A percentile compares a stretch with the other conserved stretches of the same genome.
Conservation (phyloP, 2,113 vertebrate genomes). For the Turnix velox region DNA sequence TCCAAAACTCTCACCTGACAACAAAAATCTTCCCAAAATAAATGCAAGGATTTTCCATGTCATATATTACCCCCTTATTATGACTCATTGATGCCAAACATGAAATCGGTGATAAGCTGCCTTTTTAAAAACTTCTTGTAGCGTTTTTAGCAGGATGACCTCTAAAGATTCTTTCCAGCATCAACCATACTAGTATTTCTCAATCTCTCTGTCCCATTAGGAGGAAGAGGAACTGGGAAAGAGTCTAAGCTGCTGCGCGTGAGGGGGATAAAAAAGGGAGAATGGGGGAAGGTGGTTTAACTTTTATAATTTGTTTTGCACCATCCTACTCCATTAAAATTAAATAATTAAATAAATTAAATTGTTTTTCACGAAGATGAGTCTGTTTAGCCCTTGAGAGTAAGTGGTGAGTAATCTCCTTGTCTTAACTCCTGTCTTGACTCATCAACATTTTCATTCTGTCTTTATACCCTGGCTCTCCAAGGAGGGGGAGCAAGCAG, state of each 20-base stretch:
- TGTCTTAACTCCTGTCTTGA: not conserved
- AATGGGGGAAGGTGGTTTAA: not conserved
- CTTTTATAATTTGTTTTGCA: not conserved
- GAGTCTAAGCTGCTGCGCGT: too few relatives aligned
- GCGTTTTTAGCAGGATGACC: not conserved
- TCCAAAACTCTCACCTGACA: fast-evolving
- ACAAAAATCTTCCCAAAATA: not conserved
- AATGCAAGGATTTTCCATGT: not conserved
- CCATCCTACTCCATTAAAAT: not conserved
- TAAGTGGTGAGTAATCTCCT: not conserved
- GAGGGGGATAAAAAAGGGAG: not conserved
- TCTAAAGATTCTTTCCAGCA: not conserved
- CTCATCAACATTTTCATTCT: not conserved
- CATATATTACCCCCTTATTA: not conserved
- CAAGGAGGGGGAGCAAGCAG: not conserved
- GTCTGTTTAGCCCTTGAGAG: not conserved
- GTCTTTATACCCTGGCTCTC: not conserved
- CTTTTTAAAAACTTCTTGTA: not conserved
- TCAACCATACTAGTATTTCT: not conserved
- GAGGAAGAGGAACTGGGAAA: not conserved
- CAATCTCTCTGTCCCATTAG: not conserved
- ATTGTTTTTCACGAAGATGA: not conserved
- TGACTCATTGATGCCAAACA: not conserved
- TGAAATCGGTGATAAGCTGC: not conserved
- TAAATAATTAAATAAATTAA: not conserved